Conservation (phyloP, 2,888 invertebrate genomes). For the Papilio demoleus region DNA sequence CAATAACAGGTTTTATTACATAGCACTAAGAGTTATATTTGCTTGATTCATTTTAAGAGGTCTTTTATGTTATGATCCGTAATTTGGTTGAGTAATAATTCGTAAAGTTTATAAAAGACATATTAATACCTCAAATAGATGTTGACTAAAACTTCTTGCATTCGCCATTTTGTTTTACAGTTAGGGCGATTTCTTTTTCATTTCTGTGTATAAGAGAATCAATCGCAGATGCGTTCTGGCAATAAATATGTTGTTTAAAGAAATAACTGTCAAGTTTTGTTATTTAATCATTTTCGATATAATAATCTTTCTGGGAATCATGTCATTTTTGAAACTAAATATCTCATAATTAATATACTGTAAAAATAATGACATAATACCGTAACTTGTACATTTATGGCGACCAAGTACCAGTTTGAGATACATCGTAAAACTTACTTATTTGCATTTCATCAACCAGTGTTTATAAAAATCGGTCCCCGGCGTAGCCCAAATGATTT, state of each 20-base stretch:
- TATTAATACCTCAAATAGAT: too few relatives aligned
- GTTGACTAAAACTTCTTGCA: too few relatives aligned
- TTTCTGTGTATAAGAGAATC: too few relatives aligned
- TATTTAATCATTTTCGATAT: too few relatives aligned
- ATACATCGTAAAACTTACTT: slow-evolving; percentile 62
- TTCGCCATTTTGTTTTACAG: not conserved
- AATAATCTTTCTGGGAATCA: too few relatives aligned
- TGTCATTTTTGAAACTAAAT: slow-evolving; percentile 22
- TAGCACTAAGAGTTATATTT: not conserved
- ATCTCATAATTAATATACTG: slow-evolving; percentile 8
- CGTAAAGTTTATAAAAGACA: not conserved
- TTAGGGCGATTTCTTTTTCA: too few relatives aligned
- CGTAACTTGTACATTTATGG: slow-evolving; percentile 51
- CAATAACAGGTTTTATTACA: not conserved
- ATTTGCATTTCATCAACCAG: slow-evolving; percentile 63
- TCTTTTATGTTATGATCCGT: not conserved
- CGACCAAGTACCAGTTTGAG: slow-evolving; percentile 68
- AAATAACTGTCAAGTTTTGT: too few relatives aligned
- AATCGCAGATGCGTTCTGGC: too few relatives aligned
- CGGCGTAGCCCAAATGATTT: slow-evolving; percentile 58
- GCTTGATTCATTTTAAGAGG: not conserved
- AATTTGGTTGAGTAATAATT: not conserved
- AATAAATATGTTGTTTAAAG: too few relatives aligned
- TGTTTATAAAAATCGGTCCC: slow-evolving; percentile 64
- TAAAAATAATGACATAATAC: slow-evolving; percentile 44